phyloP scores from a whole-genome alignment of 2,888 invertebrate species.

The Erynnis tages region DNA sequence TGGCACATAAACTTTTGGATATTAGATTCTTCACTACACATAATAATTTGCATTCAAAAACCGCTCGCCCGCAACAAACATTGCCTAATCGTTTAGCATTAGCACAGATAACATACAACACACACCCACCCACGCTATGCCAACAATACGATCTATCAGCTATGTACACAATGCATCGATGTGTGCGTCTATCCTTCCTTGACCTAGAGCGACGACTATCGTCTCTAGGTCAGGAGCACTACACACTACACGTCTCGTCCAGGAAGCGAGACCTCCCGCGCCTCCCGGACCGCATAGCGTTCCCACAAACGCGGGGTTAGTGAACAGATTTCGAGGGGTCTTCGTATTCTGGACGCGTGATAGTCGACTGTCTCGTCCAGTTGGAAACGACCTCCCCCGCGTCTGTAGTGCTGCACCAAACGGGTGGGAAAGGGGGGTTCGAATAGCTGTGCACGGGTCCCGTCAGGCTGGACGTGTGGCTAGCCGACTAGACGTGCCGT shows the following conservation, averaged over 20 bases:
- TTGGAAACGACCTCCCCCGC: slow-evolving; percentile 19
- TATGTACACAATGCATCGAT: slow-evolving; percentile 36
- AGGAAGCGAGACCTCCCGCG: slow-evolving; percentile 42
- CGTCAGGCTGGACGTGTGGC: slow-evolving; percentile 47
- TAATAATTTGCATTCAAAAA: too few species aligned
- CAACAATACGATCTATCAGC: slow-evolving; percentile 14
- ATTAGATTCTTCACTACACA: too few species aligned
- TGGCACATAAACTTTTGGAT: too few species aligned
- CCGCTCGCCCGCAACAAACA: too few species aligned
- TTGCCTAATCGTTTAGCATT: too few species aligned
- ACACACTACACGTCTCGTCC: slow-evolving; percentile 63
- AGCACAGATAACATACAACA: not conserved
- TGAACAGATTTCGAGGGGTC: slow-evolving; percentile 50
- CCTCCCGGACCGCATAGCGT: slow-evolving; percentile 28
- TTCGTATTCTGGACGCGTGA: slow-evolving; percentile 42
- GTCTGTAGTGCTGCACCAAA: slow-evolving; percentile 17
- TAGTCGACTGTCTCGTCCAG: slow-evolving; percentile 27
- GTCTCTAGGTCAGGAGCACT: slow-evolving; percentile 77
- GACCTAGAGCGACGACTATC: slow-evolving; percentile 76
- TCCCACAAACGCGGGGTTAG: slow-evolving; percentile 36
- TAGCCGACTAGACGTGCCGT: slow-evolving; percentile 67
- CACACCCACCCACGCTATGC: not conserved
- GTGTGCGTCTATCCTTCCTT: slow-evolving; percentile 79
- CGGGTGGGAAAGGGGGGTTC: slow-evolving; percentile 37
- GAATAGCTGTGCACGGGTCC: slow-evolving; percentile 49